These are phyloP conservation scores for Drosophila pectinifera DNA, from an alignment of 1,140 invertebrate species.

Conservation along the genomic window DNA sequence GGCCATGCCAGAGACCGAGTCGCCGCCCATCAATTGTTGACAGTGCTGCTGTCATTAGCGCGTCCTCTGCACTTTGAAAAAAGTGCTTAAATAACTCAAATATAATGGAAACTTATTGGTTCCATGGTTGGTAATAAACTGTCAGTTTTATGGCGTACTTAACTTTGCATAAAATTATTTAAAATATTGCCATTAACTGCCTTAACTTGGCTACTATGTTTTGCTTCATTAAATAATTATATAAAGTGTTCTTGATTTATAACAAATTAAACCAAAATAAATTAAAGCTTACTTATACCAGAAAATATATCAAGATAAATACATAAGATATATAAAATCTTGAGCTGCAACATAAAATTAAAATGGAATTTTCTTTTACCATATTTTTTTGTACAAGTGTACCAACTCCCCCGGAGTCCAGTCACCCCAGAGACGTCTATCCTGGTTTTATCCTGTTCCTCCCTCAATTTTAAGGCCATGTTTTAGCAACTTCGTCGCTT, in stretches of 20 bases:
- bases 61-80: slow-evolving; percentile 10
- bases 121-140: fast-evolving
- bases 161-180: too few relatives aligned
- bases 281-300: neutral
- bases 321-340: neutral
- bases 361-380: neutral
- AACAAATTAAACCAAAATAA: neutral
- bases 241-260: neutral
- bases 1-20: slow-evolving; percentile 23
- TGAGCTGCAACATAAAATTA: neutral
- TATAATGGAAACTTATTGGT: neutral
- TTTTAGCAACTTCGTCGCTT: slow-evolving; percentile 42
- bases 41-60: slow-evolving; percentile 70
- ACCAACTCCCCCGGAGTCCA: slow-evolving; percentile 35
- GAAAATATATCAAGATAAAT: too few relatives aligned
- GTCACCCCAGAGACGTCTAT: slow-evolving; percentile 35
- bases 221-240: neutral
- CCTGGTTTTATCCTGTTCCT: slow-evolving; percentile 16
- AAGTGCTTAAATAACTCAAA: neutral
- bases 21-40: slow-evolving; percentile 61
- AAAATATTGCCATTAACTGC: neutral
- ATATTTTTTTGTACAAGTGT: neutral
- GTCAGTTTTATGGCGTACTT: fast-evolving
- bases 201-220: neutral
- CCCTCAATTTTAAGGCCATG: slow-evolving; percentile 30